These are phyloP conservation scores for Smutsia temminckii DNA, from an alignment of 2,797 vertebrate species.

Conservation along the genomic window DNA sequence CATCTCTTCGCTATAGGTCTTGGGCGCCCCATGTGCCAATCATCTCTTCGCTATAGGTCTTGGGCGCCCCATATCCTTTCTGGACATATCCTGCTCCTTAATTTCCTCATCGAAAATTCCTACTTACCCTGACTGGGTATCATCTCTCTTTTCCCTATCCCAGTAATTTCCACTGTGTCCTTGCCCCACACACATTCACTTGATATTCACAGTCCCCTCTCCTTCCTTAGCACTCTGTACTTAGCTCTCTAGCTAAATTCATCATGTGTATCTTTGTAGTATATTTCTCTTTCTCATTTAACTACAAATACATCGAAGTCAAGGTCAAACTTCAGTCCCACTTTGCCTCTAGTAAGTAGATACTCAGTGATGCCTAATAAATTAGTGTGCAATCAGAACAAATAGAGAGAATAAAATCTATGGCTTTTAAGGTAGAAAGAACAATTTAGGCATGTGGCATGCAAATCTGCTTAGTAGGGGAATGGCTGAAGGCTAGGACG, in stretches of 20 bases:
- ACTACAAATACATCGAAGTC: not conserved
- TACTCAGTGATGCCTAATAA: not conserved
- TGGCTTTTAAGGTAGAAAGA: not conserved
- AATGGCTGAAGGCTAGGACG: not conserved
- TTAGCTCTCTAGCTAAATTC: not conserved
- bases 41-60: too few species aligned
- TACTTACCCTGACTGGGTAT: not conserved
- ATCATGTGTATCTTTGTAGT: too few species aligned
- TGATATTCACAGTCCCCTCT: not conserved
- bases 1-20: too few species aligned
- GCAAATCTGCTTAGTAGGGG: not conserved
- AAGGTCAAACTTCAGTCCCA: not conserved
- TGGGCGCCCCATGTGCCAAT: too few species aligned
- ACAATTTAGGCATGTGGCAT: rapidly evolving
- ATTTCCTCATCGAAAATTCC: not conserved
- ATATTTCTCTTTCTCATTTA: not conserved
- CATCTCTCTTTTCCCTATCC: not conserved
- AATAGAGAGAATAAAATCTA: not conserved
- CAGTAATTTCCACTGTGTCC: not conserved
- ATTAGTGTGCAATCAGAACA: not conserved
- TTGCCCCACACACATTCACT: not conserved
- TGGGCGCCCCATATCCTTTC: not conserved
- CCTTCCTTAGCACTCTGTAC: not conserved
- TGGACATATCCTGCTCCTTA: not conserved
- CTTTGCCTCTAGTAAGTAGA: not conserved